These are phyloP conservation scores for Arctocebus calabarensis DNA, from an alignment of 2,797 vertebrate species.

Conservation along the genomic window DNA sequence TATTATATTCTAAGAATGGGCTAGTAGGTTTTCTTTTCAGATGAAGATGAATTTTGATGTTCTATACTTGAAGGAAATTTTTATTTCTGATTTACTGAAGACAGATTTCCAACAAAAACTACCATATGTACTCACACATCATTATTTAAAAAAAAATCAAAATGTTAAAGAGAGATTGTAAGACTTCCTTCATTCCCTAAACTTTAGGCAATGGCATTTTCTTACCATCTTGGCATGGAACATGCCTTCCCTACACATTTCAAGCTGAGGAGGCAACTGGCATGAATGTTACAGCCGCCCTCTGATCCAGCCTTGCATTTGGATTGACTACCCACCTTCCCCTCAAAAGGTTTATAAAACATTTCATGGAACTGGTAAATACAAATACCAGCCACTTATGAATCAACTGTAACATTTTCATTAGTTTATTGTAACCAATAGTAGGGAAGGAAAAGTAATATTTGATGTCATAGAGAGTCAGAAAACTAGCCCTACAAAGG, in stretches of 20 bases:
- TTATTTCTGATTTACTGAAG: constrained; percentile 58
- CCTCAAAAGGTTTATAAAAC: background rate
- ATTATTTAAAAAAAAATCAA: constrained; percentile 63
- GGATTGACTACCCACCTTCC: background rate
- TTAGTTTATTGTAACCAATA: background rate
- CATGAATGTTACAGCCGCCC: background rate
- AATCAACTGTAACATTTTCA: background rate
- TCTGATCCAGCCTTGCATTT: background rate
- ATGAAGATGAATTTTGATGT: constrained; percentile 42
- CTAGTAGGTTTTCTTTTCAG: background rate
- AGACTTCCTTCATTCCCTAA: constrained; percentile 1
- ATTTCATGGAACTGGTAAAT: background rate
- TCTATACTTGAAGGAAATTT: constrained; percentile 58
- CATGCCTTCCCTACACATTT: background rate
- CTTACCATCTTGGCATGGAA: background rate
- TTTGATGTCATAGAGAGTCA: background rate
- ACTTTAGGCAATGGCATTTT: background rate
- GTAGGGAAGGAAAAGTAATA: background rate
- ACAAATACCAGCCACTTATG: background rate
- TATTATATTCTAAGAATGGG: background rate
- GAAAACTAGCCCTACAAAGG: background rate
- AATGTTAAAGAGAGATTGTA: constrained; percentile 28
- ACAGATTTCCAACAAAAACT: constrained; percentile 17
- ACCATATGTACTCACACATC: constrained; percentile 50
- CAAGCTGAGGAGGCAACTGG: background rate